Evolutionary conservation across 2,888 invertebrate genomes (phyloP).

Genomic region (Drosophila infuscata): DNA sequence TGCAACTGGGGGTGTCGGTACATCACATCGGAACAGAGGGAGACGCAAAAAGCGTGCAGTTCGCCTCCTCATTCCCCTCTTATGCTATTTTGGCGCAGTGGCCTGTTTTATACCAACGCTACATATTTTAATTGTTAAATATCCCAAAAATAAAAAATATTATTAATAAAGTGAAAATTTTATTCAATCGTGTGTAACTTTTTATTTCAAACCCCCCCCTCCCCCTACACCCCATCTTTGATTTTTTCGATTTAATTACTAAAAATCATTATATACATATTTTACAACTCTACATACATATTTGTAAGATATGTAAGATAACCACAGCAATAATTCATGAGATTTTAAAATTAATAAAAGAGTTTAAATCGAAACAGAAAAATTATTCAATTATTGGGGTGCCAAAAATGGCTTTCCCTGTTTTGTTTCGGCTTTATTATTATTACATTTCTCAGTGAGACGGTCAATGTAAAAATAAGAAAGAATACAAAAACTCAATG

Average conservation of each 20-base stretch:
- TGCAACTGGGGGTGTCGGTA: conserved; percentile 85
- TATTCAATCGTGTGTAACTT: background rate
- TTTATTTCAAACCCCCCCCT: background rate
- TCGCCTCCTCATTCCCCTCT: conserved; percentile 84
- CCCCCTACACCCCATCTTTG: no score
- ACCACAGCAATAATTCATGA: background rate
- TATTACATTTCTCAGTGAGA: background rate
- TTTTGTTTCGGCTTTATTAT: background rate
- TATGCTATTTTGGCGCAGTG: conserved; percentile 85
- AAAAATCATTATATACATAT: background rate
- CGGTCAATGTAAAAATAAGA: background rate
- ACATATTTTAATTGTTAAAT: conserved; percentile 63
- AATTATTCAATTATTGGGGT: background rate
- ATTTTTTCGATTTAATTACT: background rate
- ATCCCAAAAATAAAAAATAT: background rate
- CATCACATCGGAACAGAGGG: conserved; percentile 84
- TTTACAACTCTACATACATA: background rate
- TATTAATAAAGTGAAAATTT: conserved; percentile 57
- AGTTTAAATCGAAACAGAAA: background rate
- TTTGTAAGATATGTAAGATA: background rate
- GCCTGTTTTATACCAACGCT: conserved; percentile 85
- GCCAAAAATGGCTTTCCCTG: background rate
- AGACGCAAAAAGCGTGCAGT: conserved; percentile 84
- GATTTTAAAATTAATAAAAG: background rate
- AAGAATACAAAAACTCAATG: background rate